Base-by-base conservation (phyloP, 53 echinoderm and acorn worm genomes). In the Arbacia lixula region DNA sequence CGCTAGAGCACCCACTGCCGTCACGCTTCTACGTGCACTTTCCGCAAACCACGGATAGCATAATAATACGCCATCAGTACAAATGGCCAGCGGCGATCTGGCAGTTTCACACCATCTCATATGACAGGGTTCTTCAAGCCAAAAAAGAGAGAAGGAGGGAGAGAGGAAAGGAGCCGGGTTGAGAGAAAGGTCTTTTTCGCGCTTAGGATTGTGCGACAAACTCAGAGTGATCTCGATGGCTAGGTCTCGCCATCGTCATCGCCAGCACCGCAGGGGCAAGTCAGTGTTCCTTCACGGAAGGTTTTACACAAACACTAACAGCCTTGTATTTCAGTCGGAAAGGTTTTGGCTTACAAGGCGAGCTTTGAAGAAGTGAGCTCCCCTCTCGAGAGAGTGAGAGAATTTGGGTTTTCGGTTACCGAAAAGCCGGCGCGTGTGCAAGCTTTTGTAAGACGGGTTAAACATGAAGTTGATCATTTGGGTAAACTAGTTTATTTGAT, bases 401-500 rank as follows among this genome's bases (percentile, higher is more conserved):
- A 81, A 63, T 46, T 61, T 81, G 19, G 82, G 82, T 81, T 81
- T 81, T 63, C 30, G 62, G 43, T 81, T 81, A 81, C 82, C n/a
- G 50, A 58, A 51, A 73, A 12, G 38, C 30, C 4, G 49, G 62
- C 81, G 63, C 82, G 82, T 63, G 82, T 77, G 60, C 21, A 16
- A 32, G 5, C 31, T 9, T n/a, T 57, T 74, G 53, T 33, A 42
- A 43, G 69, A 43, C 30, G 11, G 74, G 12, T 53, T 28, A n/a
- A 51, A 74, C 74, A 74, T 53, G 74, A 33, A 12, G 34, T 21
- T 74, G 58, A 58, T 77, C 77, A 58, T 58, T 77, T 58, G 28
- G 25, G 77, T 77, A 77, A 77, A 77, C 77, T 77, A 58, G 77
- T 77, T 77, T 77, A 77, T 77, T 57, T 58, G 77, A 77, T 77